A percentile compares a stretch with the other conserved stretches of the same genome.
These are phyloP conservation scores for Dicentrarchus labrax DNA, from an alignment of 2,113 vertebrate genomes.

Conservation along the genomic window DNA sequence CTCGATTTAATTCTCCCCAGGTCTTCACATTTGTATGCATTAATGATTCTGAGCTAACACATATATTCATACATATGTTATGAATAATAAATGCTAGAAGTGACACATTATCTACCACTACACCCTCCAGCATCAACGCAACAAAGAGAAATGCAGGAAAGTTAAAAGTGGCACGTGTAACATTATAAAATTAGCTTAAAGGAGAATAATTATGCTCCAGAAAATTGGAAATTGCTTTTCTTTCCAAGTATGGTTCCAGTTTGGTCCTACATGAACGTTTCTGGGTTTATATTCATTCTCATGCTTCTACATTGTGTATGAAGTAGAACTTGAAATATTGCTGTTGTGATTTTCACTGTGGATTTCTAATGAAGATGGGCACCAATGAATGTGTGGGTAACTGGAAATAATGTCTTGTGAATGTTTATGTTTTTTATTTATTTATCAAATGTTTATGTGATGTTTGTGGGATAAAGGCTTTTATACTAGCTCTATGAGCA, in stretches of 20 bases:
- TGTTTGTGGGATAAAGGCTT: conserved; percentile 54
- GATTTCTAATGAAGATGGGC: conserved; percentile 29
- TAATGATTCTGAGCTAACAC: conserved; percentile 5
- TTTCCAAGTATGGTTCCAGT: not conserved
- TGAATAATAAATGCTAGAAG: conserved; percentile 14
- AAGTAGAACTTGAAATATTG: conserved; percentile 18
- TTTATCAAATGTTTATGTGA: conserved; percentile 52
- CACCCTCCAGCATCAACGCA: not conserved
- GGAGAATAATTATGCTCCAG: not conserved
- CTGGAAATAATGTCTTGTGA: conserved; percentile 22
- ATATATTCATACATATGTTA: conserved; percentile 21
- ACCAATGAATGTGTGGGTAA: conserved; percentile 72
- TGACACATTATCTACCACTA: not conserved
- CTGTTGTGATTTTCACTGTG: conserved; percentile 22
- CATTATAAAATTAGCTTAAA: not conserved
- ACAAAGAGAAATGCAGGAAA: conserved; percentile 8
- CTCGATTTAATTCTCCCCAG: conserved; percentile 23
- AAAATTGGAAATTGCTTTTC: conserved; percentile 11
- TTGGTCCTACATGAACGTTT: not conserved
- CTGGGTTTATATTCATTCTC: conserved; percentile 17
- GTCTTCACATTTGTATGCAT: conserved; percentile 31
- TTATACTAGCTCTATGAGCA: conserved; percentile 66
- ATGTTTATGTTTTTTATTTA: conserved; percentile 69
- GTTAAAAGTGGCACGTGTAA: conserved; percentile 6
- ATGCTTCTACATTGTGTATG: conserved; percentile 1